phyloP scores from a whole-genome alignment of 2,797 vertebrate species.

The Poeciliopsis paucimaculata region DNA sequence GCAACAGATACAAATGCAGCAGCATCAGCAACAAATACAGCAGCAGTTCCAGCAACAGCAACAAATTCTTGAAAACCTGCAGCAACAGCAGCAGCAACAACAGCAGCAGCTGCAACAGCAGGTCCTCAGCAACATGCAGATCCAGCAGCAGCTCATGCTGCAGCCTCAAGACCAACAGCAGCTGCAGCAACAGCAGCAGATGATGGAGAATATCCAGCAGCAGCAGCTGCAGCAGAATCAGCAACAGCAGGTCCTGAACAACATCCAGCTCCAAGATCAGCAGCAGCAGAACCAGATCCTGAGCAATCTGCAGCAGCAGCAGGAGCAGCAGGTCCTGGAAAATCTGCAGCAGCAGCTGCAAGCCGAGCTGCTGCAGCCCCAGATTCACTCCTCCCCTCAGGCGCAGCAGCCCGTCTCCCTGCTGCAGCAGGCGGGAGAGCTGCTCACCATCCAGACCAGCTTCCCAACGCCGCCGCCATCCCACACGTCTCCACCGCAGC shows the following conservation, averaged over 20 bases:
- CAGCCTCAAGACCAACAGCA: conserved; percentile 75
- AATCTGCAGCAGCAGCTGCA: conserved; percentile 86
- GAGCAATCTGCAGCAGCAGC: conserved; percentile 74
- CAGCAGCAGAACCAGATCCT: conserved; percentile 75
- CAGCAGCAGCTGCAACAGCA: conserved; percentile 80
- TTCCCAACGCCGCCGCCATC: conserved; percentile 89
- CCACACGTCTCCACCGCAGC: conserved; percentile 90
- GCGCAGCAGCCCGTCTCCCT: conserved; percentile 85
- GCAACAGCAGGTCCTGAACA: conserved; percentile 78
- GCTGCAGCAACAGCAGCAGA: conserved; percentile 81
- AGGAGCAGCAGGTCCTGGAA: conserved; percentile 81
- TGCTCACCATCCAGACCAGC: conserved; percentile 92
- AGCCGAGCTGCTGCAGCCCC: conserved; percentile 89
- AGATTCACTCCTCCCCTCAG: conserved; percentile 78
- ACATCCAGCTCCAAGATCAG: conserved; percentile 75
- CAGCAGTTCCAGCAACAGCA: conserved; percentile 69
- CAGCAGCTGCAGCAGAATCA: conserved; percentile 81
- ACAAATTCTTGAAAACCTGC: conserved; percentile 72
- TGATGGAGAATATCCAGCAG: conserved; percentile 80
- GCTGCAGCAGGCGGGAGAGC: conserved; percentile 90
- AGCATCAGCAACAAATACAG: conserved; percentile 65
- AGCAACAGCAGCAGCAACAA: conserved; percentile 63
- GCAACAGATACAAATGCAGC: conserved; percentile 75
- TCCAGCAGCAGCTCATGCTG: conserved; percentile 78
- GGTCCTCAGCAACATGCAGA: conserved; percentile 71